Evolutionary conservation across 2,113 vertebrate genomes (phyloP).

Genomic region (Microcebus lehilahytsara): DNA sequence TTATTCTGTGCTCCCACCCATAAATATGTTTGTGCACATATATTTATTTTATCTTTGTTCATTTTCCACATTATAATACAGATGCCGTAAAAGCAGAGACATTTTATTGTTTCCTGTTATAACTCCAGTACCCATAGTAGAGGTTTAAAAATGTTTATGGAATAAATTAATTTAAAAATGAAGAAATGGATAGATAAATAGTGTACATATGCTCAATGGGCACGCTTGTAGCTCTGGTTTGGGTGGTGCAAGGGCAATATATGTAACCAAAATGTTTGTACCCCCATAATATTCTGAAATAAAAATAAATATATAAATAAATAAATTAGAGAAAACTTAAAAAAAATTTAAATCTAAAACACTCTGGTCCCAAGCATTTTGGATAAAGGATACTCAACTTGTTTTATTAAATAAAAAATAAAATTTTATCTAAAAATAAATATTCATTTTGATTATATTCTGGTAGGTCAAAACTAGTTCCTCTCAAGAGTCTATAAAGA

Average conservation of each 20-base stretch:
- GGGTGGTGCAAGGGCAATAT: no score
- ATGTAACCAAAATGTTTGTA: no score
- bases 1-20: neutral
- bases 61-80: neutral
- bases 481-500: neutral
- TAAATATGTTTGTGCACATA: neutral
- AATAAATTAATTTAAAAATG: neutral
- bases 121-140: neutral
- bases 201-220: neutral
- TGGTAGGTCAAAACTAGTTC: neutral
- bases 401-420: no score
- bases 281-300: no score
- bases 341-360: no score
- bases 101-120: neutral
- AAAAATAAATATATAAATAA: no score
- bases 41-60: neutral
- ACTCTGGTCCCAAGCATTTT: no score
- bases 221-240: no score
- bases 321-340: no score
- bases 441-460: neutral
- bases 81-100: neutral
- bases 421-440: no score
- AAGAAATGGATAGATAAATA: neutral
- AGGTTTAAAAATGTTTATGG: neutral
- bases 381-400: no score